Base-by-base conservation (phyloP, 2,888 invertebrate species). In the Paralinhomoeus sp. region DNA sequence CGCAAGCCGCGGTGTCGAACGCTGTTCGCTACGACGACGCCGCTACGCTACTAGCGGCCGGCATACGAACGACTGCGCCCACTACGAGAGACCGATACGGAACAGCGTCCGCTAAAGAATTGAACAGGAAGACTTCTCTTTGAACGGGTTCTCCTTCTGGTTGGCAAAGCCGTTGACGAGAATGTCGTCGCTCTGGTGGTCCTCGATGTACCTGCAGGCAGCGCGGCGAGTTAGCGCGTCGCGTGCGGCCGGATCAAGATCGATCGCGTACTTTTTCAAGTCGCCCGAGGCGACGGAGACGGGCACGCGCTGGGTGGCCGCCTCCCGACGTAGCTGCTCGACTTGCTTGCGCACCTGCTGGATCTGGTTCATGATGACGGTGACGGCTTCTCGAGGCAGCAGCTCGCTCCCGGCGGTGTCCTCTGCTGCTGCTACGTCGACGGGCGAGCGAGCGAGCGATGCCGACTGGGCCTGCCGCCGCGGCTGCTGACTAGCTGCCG, bases 341-440 rank as follows among this genome's bases (percentile, higher is more conserved):
- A 84, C 85, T 53, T 85, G 75, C 67, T 79, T 76, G 57, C 82
- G 75, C 71, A 87, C 87, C 71, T 87, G 85, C 67, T 85, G 85
- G 61, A 87, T 72, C 66, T 78, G 82, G 57, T 82, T 79, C 72
- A 83, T 80, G 12, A 12, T 12, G 21, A 23, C 37, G 27, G n/a
- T n/a, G n/a, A n/a, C n/a, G n/a, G n/a, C n/a, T n/a, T n/a, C n/a
- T n/a, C n/a, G n/a, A n/a, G n/a, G n/a, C n/a, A n/a, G n/a, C n/a
- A n/a, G n/a, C n/a, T n/a, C n/a, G n/a, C n/a, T n/a, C n/a, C n/a
- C n/a, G n/a, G n/a, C n/a, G n/a, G n/a, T n/a, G n/a, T n/a, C n/a
- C n/a, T n/a, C n/a, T n/a, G n/a, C n/a, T n/a, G n/a, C n/a, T n/a
- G n/a, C n/a, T n/a, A n/a, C n/a, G n/a, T n/a, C n/a, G n/a, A n/a